These are phyloP conservation scores for Naja naja DNA, from an alignment of 2,113 vertebrate genomes.

Conservation along the genomic window DNA sequence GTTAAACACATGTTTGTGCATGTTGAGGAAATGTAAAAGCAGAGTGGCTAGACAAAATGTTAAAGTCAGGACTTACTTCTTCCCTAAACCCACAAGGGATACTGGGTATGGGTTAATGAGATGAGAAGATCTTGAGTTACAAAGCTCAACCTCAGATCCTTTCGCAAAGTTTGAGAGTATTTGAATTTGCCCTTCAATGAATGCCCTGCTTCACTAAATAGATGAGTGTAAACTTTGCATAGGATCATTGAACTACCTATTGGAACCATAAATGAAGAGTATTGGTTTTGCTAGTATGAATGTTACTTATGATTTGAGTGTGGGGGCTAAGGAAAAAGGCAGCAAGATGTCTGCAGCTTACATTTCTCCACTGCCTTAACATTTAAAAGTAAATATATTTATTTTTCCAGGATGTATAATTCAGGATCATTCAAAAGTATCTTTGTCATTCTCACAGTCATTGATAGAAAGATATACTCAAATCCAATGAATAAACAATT, in stretches of 20 bases:
- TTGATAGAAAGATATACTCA: neutral
- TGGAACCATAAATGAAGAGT: constrained; percentile 19
- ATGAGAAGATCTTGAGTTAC: constrained; percentile 15
- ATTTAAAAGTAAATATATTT: neutral
- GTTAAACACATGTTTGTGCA: constrained; percentile 58
- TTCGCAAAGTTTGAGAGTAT: constrained; percentile 1
- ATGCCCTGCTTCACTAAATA: neutral
- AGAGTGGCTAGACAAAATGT: constrained; percentile 49
- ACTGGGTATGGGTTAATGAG: constrained; percentile 39
- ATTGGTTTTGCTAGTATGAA: constrained; percentile 1
- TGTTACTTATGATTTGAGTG: neutral
- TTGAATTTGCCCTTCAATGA: constrained; percentile 16
- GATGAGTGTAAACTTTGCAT: constrained; percentile 10
- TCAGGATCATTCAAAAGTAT: neutral
- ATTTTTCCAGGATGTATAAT: neutral
- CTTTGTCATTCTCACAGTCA: neutral
- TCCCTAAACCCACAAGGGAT: constrained; percentile 44
- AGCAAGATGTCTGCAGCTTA: neutral
- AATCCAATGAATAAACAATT: neutral
- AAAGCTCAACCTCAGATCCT: neutral
- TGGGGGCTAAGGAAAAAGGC: neutral
- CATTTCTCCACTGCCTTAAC: neutral
- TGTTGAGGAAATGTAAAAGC: constrained; percentile 65
- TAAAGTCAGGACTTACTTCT: constrained; percentile 46
- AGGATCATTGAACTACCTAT: constrained; percentile 24